phyloP scores from a whole-genome alignment of 37 sponge, comb jelly and placozoan species.

The Mnemiopsis leidyi region DNA sequence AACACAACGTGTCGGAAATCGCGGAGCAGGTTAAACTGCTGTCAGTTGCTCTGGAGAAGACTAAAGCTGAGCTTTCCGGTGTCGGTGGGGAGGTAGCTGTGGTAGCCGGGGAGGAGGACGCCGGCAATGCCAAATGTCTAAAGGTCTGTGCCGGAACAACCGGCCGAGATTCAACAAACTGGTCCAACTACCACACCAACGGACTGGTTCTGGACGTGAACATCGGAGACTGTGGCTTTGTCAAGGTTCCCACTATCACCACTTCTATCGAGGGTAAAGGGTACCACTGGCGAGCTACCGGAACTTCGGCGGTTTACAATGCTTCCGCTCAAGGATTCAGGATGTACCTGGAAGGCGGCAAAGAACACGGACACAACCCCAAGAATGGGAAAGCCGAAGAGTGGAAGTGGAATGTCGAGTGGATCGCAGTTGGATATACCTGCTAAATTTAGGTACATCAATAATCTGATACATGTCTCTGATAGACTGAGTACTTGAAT shows the following conservation, averaged over 20 bases:
- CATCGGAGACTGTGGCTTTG: not conserved
- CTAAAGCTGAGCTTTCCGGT: not conserved
- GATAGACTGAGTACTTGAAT: no score
- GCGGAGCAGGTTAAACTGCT: not conserved
- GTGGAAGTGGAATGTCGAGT: not conserved
- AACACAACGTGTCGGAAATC: not conserved
- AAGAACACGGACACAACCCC: not conserved
- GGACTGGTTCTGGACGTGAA: not conserved
- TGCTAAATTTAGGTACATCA: no score
- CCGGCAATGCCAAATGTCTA: not conserved
- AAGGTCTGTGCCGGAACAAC: not conserved
- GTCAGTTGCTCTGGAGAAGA: not conserved
- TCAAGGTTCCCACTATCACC: not conserved
- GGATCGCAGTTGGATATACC: not conserved
- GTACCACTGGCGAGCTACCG: not conserved
- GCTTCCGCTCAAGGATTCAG: not conserved
- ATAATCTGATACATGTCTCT: no score
- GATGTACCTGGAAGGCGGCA: not conserved
- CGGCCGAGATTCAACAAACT: not conserved
- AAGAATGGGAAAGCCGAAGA: not conserved
- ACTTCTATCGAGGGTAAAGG: not conserved
- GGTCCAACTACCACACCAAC: not conserved
- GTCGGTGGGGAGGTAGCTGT: not conserved
- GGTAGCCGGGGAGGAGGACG: not conserved
- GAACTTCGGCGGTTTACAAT: not conserved